A percentile compares a stretch with the other conserved stretches of the same genome.
Conservation (phyloP, 2,113 vertebrate genomes). For the Lepus timidus region DNA sequence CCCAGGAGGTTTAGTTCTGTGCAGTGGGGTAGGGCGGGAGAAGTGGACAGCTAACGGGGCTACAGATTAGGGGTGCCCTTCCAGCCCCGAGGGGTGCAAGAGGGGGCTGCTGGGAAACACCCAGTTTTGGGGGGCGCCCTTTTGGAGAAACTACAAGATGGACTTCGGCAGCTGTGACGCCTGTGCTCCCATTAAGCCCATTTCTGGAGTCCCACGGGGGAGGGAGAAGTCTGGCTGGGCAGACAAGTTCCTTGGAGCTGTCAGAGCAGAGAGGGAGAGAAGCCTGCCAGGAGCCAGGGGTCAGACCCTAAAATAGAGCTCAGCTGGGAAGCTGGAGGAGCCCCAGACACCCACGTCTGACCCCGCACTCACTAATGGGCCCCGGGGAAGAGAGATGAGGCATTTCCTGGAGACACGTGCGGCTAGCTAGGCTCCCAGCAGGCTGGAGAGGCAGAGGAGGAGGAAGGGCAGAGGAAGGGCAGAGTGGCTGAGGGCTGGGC, state of each 20-base stretch:
- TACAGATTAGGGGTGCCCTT: not conserved
- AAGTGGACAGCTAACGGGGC: not conserved
- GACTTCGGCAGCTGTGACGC: not conserved
- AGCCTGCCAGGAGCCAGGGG: not conserved
- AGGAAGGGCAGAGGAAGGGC: not conserved
- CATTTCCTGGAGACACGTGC: not conserved
- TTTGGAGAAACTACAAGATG: not conserved
- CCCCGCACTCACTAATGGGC: not conserved
- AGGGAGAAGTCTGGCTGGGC: not conserved
- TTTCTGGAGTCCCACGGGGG: not conserved
- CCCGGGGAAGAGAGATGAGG: not conserved
- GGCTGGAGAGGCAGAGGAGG: not conserved
- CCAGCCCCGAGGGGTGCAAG: not conserved
- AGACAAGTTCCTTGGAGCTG: not conserved
- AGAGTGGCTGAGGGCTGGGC: accelerated
- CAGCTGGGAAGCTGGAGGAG: not conserved
- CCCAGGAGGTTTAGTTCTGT: not conserved
- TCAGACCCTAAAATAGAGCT: not conserved
- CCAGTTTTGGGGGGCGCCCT: too few relatives aligned
- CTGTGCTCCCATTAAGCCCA: not conserved
- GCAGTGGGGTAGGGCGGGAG: not conserved
- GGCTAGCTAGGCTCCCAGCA: not conserved
- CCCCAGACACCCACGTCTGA: not conserved
- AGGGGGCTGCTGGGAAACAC: not conserved
- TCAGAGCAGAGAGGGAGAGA: not conserved